Percentiles rank a stretch among this genome's conserved stretches.
phyloP scores from a whole-genome alignment of 2,797 vertebrate genomes.

The Cyclura pinguis region DNA sequence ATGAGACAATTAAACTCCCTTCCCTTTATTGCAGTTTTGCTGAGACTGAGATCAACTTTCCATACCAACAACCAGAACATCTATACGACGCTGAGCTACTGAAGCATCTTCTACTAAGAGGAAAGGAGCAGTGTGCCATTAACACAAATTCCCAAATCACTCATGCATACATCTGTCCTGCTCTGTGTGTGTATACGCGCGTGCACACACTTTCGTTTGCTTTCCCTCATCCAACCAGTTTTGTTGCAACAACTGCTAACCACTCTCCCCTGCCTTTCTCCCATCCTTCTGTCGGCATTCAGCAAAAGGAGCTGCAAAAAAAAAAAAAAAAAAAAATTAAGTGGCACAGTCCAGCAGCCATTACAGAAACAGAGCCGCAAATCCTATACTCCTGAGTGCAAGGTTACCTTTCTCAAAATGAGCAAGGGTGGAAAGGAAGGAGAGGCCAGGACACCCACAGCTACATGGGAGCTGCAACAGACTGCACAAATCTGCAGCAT shows the following conservation, averaged over 20 bases:
- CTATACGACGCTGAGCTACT: neutral
- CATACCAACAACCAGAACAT: neutral
- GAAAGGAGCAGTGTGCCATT: neutral
- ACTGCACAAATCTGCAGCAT: neutral
- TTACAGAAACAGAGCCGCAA: constrained; percentile 21
- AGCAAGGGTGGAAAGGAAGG: too few relatives aligned
- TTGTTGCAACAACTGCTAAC: neutral
- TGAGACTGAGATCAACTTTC: neutral
- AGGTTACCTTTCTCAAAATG: neutral
- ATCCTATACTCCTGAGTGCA: neutral
- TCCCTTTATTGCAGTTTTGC: neutral
- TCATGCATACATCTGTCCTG: neutral
- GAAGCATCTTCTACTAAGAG: neutral
- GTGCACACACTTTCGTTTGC: neutral
- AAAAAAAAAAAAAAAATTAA: neutral
- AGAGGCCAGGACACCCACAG: neutral
- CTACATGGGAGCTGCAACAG: neutral
- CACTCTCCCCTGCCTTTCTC: neutral
- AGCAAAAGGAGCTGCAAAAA: neutral
- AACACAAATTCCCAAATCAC: neutral
- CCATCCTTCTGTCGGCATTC: neutral
- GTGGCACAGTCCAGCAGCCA: constrained; percentile 16
- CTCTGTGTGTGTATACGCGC: neutral
- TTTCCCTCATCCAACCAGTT: neutral
- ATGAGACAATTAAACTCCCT: neutral